Conservation (phyloP, 1,140 invertebrate genomes). For the Saccostrea cuccullata region DNA sequence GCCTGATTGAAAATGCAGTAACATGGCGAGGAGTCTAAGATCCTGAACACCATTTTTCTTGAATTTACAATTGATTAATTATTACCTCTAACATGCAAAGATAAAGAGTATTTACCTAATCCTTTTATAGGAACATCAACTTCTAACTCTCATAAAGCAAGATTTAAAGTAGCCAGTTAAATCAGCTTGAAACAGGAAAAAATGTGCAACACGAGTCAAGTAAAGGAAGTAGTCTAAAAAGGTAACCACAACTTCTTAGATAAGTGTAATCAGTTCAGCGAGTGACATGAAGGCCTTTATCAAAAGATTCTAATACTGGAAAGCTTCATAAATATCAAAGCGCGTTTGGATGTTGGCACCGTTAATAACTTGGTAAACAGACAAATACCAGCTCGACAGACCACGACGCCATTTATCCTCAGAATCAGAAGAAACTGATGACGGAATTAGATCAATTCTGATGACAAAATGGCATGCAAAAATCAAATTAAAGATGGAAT, state of each 20-base stretch:
- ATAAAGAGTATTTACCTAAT: background rate
- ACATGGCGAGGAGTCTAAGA: too few relatives aligned
- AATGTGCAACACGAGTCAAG: background rate
- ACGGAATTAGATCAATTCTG: constrained; percentile 16
- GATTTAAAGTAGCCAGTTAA: background rate
- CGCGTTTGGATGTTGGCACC: constrained; percentile 23
- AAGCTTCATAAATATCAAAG: constrained; percentile 30
- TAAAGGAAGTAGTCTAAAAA: background rate
- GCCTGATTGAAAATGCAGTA: too few relatives aligned
- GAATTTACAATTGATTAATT: background rate
- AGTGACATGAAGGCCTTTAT: constrained; percentile 23
- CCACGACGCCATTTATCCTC: constrained; percentile 6
- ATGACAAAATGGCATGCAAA: constrained; percentile 33
- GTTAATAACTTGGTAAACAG: constrained; percentile 22
- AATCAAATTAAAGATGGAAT: constrained; percentile 36
- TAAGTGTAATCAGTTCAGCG: background rate
- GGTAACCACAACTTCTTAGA: background rate
- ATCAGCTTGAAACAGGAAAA: background rate
- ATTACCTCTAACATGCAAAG: background rate
- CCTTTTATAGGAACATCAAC: too few relatives aligned
- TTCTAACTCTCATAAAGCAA: background rate
- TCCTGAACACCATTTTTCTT: too few relatives aligned
- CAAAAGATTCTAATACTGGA: constrained; percentile 11
- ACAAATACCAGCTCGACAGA: background rate
- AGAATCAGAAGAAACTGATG: background rate